phyloP scores from a whole-genome alignment of 2,797 vertebrate genomes.

The Hoplostethus mediterraneus region DNA sequence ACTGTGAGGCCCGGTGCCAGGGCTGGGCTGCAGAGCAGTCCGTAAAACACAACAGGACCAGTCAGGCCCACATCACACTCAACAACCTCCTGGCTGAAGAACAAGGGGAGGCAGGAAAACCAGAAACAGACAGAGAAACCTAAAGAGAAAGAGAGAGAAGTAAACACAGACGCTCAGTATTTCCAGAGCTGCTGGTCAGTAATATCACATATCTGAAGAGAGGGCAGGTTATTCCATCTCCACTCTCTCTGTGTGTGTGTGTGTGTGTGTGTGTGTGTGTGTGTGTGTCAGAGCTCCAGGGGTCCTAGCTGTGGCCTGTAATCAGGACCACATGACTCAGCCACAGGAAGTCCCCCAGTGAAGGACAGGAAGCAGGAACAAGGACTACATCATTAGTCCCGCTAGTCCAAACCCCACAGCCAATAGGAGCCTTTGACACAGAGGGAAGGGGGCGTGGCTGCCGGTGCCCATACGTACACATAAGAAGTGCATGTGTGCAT shows the following conservation, averaged over 20 bases:
- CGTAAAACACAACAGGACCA: conserved; percentile 61
- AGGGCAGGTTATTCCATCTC: conserved; percentile 85
- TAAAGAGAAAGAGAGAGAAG: conserved; percentile 64
- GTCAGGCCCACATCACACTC: conserved; percentile 61
- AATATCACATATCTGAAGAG: conserved; percentile 89
- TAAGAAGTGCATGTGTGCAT: not conserved
- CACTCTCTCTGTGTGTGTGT: conserved; percentile 38
- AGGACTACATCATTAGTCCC: conserved; percentile 91
- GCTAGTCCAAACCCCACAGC: conserved; percentile 81
- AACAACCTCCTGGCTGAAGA: conserved; percentile 66
- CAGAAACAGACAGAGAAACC: conserved; percentile 65
- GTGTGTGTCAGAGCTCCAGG: conserved; percentile 78
- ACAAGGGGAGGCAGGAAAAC: conserved; percentile 64
- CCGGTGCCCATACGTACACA: conserved; percentile 42
- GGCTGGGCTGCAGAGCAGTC: conserved; percentile 45
- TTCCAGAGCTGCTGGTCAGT: conserved; percentile 85
- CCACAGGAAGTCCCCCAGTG: conserved; percentile 90
- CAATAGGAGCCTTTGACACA: conserved; percentile 76
- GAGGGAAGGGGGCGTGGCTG: conserved; percentile 49
- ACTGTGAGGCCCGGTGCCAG: conserved; percentile 59
- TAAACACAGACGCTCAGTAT: conserved; percentile 75
- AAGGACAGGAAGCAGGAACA: conserved; percentile 83
- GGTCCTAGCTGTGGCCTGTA: conserved; percentile 83
- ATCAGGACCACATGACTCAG: conserved; percentile 93
- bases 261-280: conserved; percentile 29